A percentile compares a stretch with the other conserved stretches of the same genome.
Evolutionary conservation across 2,113 vertebrate species (phyloP).

Genomic region (human (Homo sapiens)): DNA sequence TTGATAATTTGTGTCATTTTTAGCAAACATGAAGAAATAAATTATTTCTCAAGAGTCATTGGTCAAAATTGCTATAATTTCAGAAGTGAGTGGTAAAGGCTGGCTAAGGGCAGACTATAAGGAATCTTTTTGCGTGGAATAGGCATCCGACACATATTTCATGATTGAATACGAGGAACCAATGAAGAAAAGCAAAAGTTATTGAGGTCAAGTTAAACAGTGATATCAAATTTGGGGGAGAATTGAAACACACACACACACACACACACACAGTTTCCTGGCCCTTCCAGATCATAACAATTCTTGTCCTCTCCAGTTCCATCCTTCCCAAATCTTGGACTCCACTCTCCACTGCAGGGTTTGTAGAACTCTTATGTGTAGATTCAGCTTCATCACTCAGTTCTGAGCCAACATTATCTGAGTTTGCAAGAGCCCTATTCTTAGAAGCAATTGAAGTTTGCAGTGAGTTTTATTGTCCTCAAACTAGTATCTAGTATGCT

Average conservation of each 20-base stretch:
- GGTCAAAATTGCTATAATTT: background rate
- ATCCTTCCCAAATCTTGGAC: background rate
- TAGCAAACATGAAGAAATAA: slow-evolving; percentile 25
- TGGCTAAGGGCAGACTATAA: background rate
- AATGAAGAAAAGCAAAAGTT: slow-evolving; percentile 18
- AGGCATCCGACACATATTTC: background rate
- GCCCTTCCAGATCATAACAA: background rate
- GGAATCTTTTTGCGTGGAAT: background rate
- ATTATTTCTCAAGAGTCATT: slow-evolving; percentile 25
- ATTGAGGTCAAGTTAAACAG: background rate
- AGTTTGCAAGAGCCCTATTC: background rate
- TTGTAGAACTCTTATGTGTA: background rate
- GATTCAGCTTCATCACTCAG: background rate
- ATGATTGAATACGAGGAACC: background rate
- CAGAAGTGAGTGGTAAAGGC: background rate
- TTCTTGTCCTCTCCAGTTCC: background rate
- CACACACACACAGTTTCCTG: background rate
- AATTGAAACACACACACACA: background rate
- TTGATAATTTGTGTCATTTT: slow-evolving; percentile 13
- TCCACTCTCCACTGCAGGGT: background rate
- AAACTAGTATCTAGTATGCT: background rate
- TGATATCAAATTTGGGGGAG: background rate
- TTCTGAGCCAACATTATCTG: background rate
- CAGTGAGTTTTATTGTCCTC: background rate
- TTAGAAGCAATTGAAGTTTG: background rate